These are phyloP conservation scores for Rambutsinella grinnellia DNA, from an alignment of 2,888 invertebrate genomes.

Conservation along the genomic window DNA sequence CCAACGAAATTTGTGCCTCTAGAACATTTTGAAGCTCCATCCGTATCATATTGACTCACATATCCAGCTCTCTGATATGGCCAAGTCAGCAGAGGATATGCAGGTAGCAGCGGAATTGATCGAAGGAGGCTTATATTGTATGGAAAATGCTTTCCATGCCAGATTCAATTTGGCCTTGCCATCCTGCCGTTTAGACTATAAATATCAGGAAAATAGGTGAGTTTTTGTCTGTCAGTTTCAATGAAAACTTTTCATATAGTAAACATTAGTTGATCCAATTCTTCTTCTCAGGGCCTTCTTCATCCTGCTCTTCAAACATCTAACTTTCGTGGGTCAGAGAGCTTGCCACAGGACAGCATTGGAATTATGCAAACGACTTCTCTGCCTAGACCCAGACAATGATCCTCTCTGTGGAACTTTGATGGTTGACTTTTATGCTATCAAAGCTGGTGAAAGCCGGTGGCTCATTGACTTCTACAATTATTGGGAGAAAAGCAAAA, in stretches of 20 bases:
- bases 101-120: slow-evolving; percentile 79
- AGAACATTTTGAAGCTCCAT: slow-evolving; percentile 79
- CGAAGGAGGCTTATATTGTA: slow-evolving; percentile 81
- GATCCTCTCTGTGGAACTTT: slow-evolving; percentile 85
- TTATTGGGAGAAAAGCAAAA: slow-evolving; percentile 76
- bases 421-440: slow-evolving; percentile 85
- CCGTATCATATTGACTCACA: slow-evolving; percentile 86
- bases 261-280: too few relatives aligned
- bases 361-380: slow-evolving; percentile 86
- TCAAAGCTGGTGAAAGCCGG: slow-evolving; percentile 79
- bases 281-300: slow-evolving; percentile 80
- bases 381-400: slow-evolving; percentile 80
- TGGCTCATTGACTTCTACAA: slow-evolving; percentile 77
- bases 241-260: too few relatives aligned
- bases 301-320: slow-evolving; percentile 85
- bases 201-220: slow-evolving; percentile 83
- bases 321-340: slow-evolving; percentile 81
- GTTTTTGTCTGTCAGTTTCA: slow-evolving; percentile 8
- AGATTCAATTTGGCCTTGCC: slow-evolving; percentile 82
- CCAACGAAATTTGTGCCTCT: slow-evolving; percentile 59
- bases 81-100: slow-evolving; percentile 82
- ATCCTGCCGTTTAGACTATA: slow-evolving; percentile 82
- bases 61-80: slow-evolving; percentile 85
- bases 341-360: slow-evolving; percentile 89
- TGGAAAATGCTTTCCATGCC: slow-evolving; percentile 85